Evolutionary conservation across 2,888 invertebrate genomes (phyloP).

Genomic region (Drosophila paranaensis): DNA sequence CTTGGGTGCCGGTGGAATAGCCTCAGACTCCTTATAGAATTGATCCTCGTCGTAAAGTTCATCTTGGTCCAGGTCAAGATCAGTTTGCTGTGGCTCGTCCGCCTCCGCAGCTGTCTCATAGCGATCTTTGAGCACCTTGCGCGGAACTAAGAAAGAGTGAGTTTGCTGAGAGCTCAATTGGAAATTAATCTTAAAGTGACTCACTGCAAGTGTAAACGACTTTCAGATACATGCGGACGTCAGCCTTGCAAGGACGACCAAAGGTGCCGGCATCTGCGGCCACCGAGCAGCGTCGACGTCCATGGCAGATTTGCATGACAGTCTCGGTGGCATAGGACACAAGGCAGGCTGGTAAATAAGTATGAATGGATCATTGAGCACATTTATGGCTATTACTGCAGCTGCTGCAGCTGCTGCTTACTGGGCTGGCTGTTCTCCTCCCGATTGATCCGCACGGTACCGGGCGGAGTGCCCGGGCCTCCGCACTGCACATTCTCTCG

Average conservation of each 20-base stretch:
- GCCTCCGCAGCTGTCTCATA: slow-evolving; percentile 92
- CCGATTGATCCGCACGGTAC: slow-evolving; percentile 63
- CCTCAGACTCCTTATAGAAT: slow-evolving; percentile 86
- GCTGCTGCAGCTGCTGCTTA: slow-evolving; percentile 59
- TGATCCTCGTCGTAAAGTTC: slow-evolving; percentile 86
- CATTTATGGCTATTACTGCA: not conserved
- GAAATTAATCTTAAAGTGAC: slow-evolving; percentile 77
- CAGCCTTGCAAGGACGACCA: slow-evolving; percentile 91
- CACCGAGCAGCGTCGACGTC: slow-evolving; percentile 91
- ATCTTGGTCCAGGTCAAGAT: slow-evolving; percentile 86
- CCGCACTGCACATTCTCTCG: slow-evolving; percentile 95
- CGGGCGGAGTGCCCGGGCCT: slow-evolving; percentile 84
- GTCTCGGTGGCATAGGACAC: slow-evolving; percentile 96
- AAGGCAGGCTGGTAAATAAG: slow-evolving; percentile 89
- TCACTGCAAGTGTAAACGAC: slow-evolving; percentile 95
- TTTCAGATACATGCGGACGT: slow-evolving; percentile 93
- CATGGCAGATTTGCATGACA: slow-evolving; percentile 94
- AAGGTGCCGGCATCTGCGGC: slow-evolving; percentile 93
- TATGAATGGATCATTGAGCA: not conserved
- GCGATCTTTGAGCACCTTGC: slow-evolving; percentile 92
- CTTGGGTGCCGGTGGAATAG: slow-evolving; percentile 86
- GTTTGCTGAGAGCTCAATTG: not conserved
- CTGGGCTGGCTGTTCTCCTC: slow-evolving; percentile 75
- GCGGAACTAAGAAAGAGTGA: slow-evolving; percentile 88
- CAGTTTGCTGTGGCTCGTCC: slow-evolving; percentile 89